Evolutionary conservation across 2,888 invertebrate genomes (phyloP), one percentile per base, ranked within the genome.

Genomic region (Drosophila silvestris): DNA sequence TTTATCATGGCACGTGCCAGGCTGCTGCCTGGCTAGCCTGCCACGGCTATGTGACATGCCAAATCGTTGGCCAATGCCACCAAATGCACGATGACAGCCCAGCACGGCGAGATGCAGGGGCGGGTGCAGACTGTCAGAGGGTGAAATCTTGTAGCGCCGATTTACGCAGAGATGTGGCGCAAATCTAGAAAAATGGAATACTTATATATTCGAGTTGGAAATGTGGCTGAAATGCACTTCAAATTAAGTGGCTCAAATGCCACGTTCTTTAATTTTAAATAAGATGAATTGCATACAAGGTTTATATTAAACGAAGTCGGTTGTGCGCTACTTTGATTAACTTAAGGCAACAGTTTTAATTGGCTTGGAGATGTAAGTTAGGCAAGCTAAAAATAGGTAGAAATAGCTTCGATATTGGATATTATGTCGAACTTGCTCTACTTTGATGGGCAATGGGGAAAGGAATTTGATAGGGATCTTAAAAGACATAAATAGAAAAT

Each of bases 1-100:
- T 79, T 78, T 79, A 79, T 79, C 78, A 74, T 74, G 78, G 47
- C 79, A 79, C 79, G 78, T 68, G 82, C 53, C 74, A 35, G 56
- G 10, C 22, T 28, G 22, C 30, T 44, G 37, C 73, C 35, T 26
- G 12, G 56, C 4, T 37, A 14, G 37, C 22, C 28, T 32, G 41
- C 28, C 30, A 41, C 52, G 39, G 9, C 54, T 71, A 26, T 61
- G 71, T 63, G 71, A 74, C 90, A 72, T 74, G 73, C 69, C 87
- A 64, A 74, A 80, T 74, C 62, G 74, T 56, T 62, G 58, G 61
- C 82, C 82, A 79, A 82, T 79, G 78, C 78, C 74, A 32, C 73
- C 73, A 56, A 70, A 47, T 75, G 62, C 47, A 62, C 30, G 75
- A 44, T 79, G 79, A 81, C 82, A 79, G 82, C 63, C 6, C 28